phyloP scores from a whole-genome alignment of 2,797 vertebrate genomes.

The Manis javanica region DNA sequence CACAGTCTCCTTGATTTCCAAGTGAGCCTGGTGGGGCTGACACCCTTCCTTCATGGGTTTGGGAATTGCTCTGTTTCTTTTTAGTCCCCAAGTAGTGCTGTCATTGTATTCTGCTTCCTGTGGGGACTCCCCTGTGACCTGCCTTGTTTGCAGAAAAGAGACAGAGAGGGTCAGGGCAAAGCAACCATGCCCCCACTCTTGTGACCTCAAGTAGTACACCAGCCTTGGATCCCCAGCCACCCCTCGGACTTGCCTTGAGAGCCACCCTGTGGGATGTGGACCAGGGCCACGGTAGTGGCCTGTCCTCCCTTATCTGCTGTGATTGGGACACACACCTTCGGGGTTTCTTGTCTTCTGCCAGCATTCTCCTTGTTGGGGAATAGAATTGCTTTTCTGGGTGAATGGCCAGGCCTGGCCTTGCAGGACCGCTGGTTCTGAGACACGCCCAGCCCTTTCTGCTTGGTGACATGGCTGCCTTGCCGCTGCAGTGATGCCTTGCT shows the following conservation, averaged over 20 bases:
- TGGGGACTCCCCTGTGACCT: neutral
- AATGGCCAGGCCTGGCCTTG: neutral
- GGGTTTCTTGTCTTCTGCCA: neutral
- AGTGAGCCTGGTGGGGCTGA: neutral
- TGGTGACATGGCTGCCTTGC: neutral
- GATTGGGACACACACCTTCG: neutral
- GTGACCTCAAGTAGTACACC: neutral
- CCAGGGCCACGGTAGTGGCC: neutral
- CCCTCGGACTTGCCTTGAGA: neutral
- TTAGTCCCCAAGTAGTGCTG: neutral
- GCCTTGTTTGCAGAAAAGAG: neutral
- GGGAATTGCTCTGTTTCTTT: neutral
- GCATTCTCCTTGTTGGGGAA: neutral
- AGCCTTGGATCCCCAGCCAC: neutral
- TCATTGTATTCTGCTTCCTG: neutral
- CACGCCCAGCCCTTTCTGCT: neutral
- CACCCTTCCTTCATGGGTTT: fast-evolving
- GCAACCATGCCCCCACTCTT: neutral
- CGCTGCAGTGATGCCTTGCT: neutral
- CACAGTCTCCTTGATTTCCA: neutral
- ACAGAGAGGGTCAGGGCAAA: neutral
- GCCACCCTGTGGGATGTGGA: neutral
- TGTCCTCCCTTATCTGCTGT: neutral
- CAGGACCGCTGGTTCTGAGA: neutral
- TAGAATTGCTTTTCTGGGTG: neutral